Conservation (phyloP, 2,113 vertebrate species). For the Trochalopteron elliotii region DNA sequence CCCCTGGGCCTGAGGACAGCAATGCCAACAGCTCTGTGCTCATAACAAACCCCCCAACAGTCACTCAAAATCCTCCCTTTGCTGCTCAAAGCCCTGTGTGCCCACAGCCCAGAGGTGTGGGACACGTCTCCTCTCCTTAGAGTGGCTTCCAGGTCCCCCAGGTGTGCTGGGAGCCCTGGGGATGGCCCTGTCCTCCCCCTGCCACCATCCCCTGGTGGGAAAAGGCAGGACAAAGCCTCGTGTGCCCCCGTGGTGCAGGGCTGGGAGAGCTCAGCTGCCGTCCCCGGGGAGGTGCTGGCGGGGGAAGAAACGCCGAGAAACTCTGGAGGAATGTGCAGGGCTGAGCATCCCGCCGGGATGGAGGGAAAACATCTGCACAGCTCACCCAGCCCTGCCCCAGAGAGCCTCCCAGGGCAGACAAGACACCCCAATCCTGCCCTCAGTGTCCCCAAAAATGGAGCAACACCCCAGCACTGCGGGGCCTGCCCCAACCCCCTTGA, state of each 20-base stretch:
- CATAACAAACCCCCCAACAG: rapidly evolving
- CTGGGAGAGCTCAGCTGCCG: neutral
- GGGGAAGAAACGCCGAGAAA: neutral
- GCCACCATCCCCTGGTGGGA: neutral
- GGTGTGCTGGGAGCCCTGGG: rapidly evolving
- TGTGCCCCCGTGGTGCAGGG: neutral
- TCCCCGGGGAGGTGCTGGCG: neutral
- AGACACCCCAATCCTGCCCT: neutral
- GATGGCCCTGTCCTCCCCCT: neutral
- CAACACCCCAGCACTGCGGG: rapidly evolving
- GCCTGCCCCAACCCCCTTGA: neutral
- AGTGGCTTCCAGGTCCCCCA: neutral
- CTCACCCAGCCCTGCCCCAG: rapidly evolving
- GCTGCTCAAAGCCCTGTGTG: rapidly evolving
- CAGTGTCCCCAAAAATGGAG: neutral
- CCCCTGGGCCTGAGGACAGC: neutral
- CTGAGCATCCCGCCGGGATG: rapidly evolving
- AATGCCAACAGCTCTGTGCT: neutral
- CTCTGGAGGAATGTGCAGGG: neutral
- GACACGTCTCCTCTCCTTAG: rapidly evolving
- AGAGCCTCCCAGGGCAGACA: neutral
- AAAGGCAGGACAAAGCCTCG: neutral
- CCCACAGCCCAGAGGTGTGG: rapidly evolving
- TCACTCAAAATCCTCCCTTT: neutral
- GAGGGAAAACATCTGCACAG: neutral